Evolutionary conservation across 92 coral and sea anemone genomes (phyloP), one percentile per base, ranked within the genome.

Genomic region (Porites rus): DNA sequence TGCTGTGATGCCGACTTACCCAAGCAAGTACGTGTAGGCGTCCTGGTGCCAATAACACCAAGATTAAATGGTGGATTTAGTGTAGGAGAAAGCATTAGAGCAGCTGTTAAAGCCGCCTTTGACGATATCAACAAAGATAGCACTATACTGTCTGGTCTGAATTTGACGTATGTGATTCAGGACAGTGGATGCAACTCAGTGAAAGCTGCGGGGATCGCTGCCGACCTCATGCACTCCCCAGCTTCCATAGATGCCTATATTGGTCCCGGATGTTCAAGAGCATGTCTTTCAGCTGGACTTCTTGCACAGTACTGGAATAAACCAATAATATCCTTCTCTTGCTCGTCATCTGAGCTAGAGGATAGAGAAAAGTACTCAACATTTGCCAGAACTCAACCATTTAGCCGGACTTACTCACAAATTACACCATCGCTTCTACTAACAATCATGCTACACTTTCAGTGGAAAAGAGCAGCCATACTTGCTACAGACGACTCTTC

Each of bases 261-360:
- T 67, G 97, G 97, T 31, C 97, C 97, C 66, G 97, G 97, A 67
- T 94, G 97, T 79, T 86, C 97, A n/a, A 77, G 24, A 51, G 94
- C 93, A 12, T 94, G 97, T 58, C 64, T 92, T 46, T 18, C 84
- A 0, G 86, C 93, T 11, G 96, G 87, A 21, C 66, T 93, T 12
- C 83, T 94, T 0, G 97, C 97, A 38, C 88, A 83, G 14, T 89
- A 94, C 74, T 94, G 92, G 93, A 92, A 92, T 71, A 89, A 85
- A 21, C 93, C 95, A 19, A 94, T 94, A 84, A 89, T 94, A 17
- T 94, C 97, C 6, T 94, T 83, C 75, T 94, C 97, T 10, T 94
- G 97, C 67, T 94, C 97, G 5, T 89, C 97, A 6, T 82, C 88
- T 51, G 89, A 76, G 16, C 95, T 94, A 1, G 89, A 78, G 51